Percentiles rank a stretch among this genome's conserved stretches.
Conservation (phyloP, 2,797 vertebrate species). For the Halcyon smyrnensis region DNA sequence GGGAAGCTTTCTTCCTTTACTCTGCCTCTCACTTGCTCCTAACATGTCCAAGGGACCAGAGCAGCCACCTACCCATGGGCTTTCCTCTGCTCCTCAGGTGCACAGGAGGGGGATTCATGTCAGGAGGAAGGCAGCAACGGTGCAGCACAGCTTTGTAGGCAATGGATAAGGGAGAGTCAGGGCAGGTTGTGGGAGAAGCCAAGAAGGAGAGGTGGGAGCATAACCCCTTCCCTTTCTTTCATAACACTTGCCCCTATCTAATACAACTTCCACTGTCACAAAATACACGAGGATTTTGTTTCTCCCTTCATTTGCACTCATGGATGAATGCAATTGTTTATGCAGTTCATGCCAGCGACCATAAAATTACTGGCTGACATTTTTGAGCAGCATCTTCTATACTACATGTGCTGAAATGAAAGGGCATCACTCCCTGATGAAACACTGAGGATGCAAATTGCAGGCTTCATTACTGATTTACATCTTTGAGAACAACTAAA, state of each 20-base stretch:
- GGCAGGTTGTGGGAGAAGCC: neutral
- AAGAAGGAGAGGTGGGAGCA: neutral
- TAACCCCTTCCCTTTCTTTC: neutral
- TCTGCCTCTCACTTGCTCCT: neutral
- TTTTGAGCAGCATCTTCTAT: neutral
- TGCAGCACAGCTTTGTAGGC: neutral
- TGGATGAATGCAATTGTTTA: neutral
- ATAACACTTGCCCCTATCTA: neutral
- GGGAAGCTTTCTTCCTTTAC: neutral
- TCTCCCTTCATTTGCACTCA: neutral
- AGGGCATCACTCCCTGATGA: neutral
- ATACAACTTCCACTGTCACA: neutral
- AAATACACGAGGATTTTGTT: neutral
- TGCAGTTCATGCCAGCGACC: neutral
- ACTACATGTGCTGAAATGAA: neutral
- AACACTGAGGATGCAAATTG: neutral
- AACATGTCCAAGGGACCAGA: neutral
- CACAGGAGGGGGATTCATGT: accelerated
- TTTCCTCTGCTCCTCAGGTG: neutral
- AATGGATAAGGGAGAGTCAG: neutral
- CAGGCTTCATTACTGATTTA: neutral
- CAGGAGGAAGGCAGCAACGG: neutral
- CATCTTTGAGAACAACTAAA: neutral
- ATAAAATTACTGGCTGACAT: neutral
- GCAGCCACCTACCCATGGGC: accelerated